phyloP scores from a whole-genome alignment of 2,888 invertebrate genomes.

The Coelogynopora nodosa region DNA sequence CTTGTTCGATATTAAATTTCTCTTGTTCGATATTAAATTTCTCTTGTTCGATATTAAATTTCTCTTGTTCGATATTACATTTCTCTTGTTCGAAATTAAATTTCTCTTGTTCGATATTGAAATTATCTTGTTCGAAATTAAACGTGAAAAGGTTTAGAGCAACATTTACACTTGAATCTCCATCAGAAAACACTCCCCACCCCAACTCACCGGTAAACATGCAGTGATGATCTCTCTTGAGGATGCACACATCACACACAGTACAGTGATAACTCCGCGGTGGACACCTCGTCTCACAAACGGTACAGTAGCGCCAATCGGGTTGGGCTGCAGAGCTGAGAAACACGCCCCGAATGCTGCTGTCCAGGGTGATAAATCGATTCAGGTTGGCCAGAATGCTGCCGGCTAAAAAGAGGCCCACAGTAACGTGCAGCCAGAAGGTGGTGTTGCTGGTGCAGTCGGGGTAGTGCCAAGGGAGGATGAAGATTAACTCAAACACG shows the following conservation, averaged over 20 bases:
- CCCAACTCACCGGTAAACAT: slow-evolving; percentile 30
- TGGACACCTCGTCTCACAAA: slow-evolving; percentile 70
- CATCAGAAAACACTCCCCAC: too few relatives aligned
- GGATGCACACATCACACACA: slow-evolving; percentile 74
- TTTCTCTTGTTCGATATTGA: too few relatives aligned
- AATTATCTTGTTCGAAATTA: too few relatives aligned
- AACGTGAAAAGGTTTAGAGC: too few relatives aligned
- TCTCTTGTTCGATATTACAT: too few relatives aligned
- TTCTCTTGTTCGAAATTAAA: too few relatives aligned
- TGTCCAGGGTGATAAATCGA: background rate
- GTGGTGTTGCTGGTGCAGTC: background rate
- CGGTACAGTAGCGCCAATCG: slow-evolving; percentile 52
- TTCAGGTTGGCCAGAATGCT: slow-evolving; percentile 37
- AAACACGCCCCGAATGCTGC: slow-evolving; percentile 21
- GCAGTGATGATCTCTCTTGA: slow-evolving; percentile 66
- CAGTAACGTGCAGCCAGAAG: slow-evolving; percentile 32
- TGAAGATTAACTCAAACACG: background rate
- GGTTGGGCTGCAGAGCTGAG: background rate
- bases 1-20: too few relatives aligned
- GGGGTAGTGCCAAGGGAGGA: background rate
- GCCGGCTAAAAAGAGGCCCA: slow-evolving; percentile 32
- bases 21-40: too few relatives aligned
- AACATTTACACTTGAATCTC: too few relatives aligned
- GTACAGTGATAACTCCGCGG: slow-evolving; percentile 75
- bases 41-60: too few relatives aligned